phyloP scores from a whole-genome alignment of 2,888 invertebrate genomes.

The Trileptium ribeirensis region DNA sequence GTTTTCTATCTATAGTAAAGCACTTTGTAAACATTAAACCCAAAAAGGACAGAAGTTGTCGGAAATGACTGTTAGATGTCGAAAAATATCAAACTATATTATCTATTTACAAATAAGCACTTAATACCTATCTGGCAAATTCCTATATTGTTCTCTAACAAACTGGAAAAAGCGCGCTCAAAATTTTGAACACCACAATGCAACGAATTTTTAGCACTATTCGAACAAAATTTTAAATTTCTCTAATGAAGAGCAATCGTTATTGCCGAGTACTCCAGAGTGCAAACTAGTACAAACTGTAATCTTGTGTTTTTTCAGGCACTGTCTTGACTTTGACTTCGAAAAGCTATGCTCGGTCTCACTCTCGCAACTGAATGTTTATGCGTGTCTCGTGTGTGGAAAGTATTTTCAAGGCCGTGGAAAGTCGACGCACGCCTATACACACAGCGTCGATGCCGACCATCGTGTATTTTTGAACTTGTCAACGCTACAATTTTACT shows the following conservation, averaged over 20 bases:
- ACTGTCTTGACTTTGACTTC: slow-evolving; percentile 95
- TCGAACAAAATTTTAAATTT: too few species aligned
- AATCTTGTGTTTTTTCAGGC: slow-evolving; percentile 54
- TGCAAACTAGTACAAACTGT: not conserved
- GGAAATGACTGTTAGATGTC: too few species aligned
- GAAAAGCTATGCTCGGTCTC: slow-evolving; percentile 98
- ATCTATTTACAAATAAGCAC: too few species aligned
- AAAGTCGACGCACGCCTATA: slow-evolving; percentile 95
- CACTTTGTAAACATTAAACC: too few species aligned
- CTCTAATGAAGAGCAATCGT: not conserved
- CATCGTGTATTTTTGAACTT: slow-evolving; percentile 97
- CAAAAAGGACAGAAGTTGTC: too few species aligned
- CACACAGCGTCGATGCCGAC: slow-evolving; percentile 92
- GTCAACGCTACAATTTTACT: slow-evolving; percentile 92
- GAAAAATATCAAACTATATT: too few species aligned
- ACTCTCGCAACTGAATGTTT: slow-evolving; percentile 93
- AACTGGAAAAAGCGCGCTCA: too few species aligned
- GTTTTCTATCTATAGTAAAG: too few species aligned
- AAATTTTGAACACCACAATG: too few species aligned
- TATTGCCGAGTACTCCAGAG: not conserved
- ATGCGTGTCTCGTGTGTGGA: slow-evolving; percentile 96
- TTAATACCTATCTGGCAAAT: too few species aligned
- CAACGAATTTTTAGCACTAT: not conserved
- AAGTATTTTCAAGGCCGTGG: slow-evolving; percentile 96
- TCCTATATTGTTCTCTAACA: too few species aligned